Conservation (phyloP, 2,888 invertebrate species). For the Euphydryas editha region DNA sequence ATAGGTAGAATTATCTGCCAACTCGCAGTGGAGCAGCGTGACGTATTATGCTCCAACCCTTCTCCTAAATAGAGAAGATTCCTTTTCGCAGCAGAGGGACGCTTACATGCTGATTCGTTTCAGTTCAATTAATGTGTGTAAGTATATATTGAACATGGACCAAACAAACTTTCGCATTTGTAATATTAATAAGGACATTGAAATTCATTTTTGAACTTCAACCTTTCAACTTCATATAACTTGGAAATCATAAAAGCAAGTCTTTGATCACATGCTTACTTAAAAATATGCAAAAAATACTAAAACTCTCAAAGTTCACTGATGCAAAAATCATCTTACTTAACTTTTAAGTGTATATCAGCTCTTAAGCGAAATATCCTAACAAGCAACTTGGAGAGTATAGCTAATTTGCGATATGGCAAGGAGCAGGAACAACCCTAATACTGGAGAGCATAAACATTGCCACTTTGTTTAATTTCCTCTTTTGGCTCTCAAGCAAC, state of each 20-base stretch:
- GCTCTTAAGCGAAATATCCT: slow-evolving; percentile 17
- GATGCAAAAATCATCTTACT: neutral
- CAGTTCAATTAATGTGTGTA: too few relatives aligned
- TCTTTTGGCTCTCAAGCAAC: slow-evolving; percentile 28
- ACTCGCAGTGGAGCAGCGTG: too few relatives aligned
- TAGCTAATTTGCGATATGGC: slow-evolving; percentile 30
- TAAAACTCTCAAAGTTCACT: neutral
- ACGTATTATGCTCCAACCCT: too few relatives aligned
- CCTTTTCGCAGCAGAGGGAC: too few relatives aligned
- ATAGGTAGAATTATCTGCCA: too few relatives aligned
- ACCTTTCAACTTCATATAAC: too few relatives aligned
- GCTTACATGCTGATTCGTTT: too few relatives aligned
- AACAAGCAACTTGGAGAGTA: slow-evolving; percentile 28
- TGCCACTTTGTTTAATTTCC: slow-evolving; percentile 34
- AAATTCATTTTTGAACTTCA: too few relatives aligned
- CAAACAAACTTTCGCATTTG: too few relatives aligned
- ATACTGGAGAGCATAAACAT: slow-evolving; percentile 22
- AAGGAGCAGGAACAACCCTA: slow-evolving; percentile 17
- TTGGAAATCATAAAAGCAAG: neutral
- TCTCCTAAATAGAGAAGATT: too few relatives aligned
- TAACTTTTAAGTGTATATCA: neutral
- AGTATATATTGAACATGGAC: too few relatives aligned
- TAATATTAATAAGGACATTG: too few relatives aligned
- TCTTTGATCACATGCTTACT: neutral
- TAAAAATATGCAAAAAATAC: neutral